Conservation (phyloP, 2,797 vertebrate genomes). For the Xerus rutilus region DNA sequence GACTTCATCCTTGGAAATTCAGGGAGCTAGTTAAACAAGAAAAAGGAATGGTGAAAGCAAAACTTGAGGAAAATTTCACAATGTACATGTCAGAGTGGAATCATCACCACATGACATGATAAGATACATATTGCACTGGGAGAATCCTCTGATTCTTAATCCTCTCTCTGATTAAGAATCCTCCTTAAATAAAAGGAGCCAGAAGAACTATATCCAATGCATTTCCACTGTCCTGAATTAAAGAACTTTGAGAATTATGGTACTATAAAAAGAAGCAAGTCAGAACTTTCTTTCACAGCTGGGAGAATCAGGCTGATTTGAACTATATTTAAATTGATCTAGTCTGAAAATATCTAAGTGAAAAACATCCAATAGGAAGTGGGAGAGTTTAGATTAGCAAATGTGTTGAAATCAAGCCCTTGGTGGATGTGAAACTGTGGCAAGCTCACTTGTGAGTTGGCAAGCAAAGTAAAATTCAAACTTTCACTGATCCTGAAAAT, state of each 20-base stretch:
- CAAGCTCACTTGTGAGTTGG: neutral
- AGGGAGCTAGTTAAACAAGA: neutral
- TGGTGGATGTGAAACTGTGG: neutral
- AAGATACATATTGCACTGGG: neutral
- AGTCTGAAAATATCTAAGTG: conserved; percentile 53
- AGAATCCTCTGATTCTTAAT: neutral
- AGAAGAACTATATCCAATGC: neutral
- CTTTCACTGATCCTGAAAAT: neutral
- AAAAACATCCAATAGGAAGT: conserved; percentile 29
- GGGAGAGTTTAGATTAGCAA: neutral
- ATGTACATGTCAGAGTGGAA: neutral
- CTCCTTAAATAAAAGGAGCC: neutral
- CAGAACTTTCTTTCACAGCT: neutral
- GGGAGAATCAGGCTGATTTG: neutral
- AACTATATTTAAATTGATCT: conserved; percentile 21
- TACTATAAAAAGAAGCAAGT: neutral
- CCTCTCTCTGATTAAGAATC: too few species aligned
- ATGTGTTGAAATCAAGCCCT: neutral
- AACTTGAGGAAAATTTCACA: neutral
- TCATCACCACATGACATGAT: neutral
- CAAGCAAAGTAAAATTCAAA: neutral
- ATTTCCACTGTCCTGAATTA: neutral
- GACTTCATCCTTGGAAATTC: neutral
- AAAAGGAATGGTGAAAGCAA: neutral
- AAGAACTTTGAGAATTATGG: neutral